phyloP scores from a whole-genome alignment of 2,888 invertebrate genomes.

The Caenorhabditis sulstoni region DNA sequence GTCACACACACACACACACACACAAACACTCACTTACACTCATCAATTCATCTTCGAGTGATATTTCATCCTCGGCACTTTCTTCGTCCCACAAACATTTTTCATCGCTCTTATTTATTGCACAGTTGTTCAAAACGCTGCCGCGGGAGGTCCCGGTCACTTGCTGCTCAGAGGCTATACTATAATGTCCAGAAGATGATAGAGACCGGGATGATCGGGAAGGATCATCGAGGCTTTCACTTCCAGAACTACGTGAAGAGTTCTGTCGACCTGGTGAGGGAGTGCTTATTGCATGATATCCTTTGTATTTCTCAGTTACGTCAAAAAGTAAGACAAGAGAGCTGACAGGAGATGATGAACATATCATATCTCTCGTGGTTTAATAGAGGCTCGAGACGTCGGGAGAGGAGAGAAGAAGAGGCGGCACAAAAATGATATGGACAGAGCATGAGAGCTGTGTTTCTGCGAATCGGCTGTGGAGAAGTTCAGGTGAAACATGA shows the following conservation, averaged over 20 bases:
- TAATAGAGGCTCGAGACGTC: conserved; percentile 36
- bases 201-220: neutral
- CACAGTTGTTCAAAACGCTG: conserved; percentile 52
- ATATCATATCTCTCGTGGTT: conserved; percentile 40
- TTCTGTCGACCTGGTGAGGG: too few relatives aligned
- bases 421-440: conserved; percentile 40
- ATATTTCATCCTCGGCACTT: conserved; percentile 55
- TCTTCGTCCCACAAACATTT: conserved; percentile 49
- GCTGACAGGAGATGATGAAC: conserved; percentile 47
- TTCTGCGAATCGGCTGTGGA: conserved; percentile 28
- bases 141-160: conserved; percentile 21
- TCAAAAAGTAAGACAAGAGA: conserved; percentile 24
- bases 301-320: neutral
- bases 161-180: conserved; percentile 31
- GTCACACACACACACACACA: conserved; percentile 40
- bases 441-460: conserved; percentile 32
- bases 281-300: conserved; percentile 16
- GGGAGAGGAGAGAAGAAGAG: conserved; percentile 18
- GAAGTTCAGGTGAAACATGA: conserved; percentile 56
- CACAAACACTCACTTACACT: conserved; percentile 17
- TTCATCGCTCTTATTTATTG: conserved; percentile 56
- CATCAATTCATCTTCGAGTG: conserved; percentile 49
- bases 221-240: neutral
- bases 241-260: conserved; percentile 11
- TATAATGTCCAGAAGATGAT: conserved; percentile 22